A percentile compares a stretch with the other conserved stretches of the same genome.
Conservation (phyloP, 1,140 invertebrate genomes). For the Zophobas morio region DNA sequence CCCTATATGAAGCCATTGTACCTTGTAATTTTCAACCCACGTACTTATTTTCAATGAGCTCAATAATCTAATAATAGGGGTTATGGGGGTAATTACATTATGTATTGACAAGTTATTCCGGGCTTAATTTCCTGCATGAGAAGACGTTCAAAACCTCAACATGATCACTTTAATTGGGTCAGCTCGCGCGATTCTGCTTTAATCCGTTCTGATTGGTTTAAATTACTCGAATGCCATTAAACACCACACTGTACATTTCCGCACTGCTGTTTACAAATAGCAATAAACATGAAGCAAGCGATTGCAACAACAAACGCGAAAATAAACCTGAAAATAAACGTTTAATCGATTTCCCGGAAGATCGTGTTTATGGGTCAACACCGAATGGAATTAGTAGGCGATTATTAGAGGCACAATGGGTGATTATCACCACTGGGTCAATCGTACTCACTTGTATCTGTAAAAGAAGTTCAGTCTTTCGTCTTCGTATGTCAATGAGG, state of each 20-base stretch:
- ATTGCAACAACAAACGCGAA: slow-evolving; percentile 1
- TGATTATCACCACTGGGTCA: slow-evolving; percentile 12
- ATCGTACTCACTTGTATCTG: slow-evolving; percentile 89
- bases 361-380: background rate
- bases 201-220: background rate
- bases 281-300: slow-evolving; percentile 13
- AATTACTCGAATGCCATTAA: background rate
- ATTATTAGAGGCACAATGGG: slow-evolving; percentile 21
- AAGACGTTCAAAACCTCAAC: background rate
- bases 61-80: slow-evolving; percentile 31
- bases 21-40: slow-evolving; percentile 9
- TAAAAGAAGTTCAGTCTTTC: slow-evolving; percentile 90
- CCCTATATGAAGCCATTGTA: background rate
- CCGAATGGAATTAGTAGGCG: background rate
- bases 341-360: slow-evolving; percentile 9
- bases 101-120: background rate
- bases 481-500: slow-evolving; percentile 88
- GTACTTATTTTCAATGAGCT: slow-evolving; percentile 19
- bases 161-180: background rate
- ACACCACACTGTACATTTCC: slow-evolving; percentile 20
- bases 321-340: background rate
- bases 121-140: slow-evolving; percentile 13
- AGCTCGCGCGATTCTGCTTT: background rate
- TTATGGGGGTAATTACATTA: slow-evolving; percentile 32
- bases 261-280: slow-evolving; percentile 21